Conservation (phyloP, 2,797 vertebrate species). For the Phataginus tricuspis region DNA sequence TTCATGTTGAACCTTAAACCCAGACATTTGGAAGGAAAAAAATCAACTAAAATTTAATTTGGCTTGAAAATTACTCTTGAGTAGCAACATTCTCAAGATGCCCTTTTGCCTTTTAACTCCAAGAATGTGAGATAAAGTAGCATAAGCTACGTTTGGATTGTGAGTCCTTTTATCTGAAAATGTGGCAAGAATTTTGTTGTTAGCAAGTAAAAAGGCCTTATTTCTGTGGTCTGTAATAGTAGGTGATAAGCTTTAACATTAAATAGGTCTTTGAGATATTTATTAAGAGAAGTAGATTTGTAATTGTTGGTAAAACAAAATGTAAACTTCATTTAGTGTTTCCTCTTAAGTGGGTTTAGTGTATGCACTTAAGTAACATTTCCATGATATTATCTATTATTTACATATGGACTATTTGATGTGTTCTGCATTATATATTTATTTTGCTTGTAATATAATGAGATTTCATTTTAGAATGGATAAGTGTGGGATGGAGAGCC, state of each 20-base stretch:
- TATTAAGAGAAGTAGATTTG: background rate
- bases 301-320: background rate
- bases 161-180: background rate
- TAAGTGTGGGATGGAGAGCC: background rate
- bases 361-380: background rate
- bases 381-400: background rate
- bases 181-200: background rate
- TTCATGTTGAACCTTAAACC: background rate
- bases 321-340: background rate
- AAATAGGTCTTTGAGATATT: background rate
- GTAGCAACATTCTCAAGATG: background rate
- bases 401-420: background rate
- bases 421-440: background rate
- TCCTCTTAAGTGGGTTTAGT: background rate
- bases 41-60: background rate
- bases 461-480: background rate
- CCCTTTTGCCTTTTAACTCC: background rate
- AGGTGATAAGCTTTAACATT: background rate
- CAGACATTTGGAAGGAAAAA: background rate
- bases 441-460: background rate
- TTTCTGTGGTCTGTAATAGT: background rate
- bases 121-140: background rate
- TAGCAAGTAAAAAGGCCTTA: background rate
- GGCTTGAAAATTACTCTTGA: background rate
- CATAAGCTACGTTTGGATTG: background rate